Base-by-base conservation (phyloP, 2,797 vertebrate species). In the Erpetoichthys calabaricus region DNA sequence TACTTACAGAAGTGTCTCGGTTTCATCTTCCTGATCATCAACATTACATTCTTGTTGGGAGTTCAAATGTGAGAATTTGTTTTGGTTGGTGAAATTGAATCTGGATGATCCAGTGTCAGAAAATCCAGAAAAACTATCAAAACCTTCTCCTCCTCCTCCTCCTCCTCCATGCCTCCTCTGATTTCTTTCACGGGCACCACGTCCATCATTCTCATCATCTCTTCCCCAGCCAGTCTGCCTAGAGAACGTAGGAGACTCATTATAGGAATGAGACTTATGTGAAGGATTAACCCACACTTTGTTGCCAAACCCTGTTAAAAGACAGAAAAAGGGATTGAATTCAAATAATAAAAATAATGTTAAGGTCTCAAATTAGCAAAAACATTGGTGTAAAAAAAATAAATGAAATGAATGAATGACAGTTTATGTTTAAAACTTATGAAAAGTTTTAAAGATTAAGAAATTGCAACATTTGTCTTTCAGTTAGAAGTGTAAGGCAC, bases 1-100 rank as follows among this genome's bases (percentile, higher is more conserved):
- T 0, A 85, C 91, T 88, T 69, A 94, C 92, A 94, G 62, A 62
- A 89, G 74, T 56, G 85, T 88, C 44, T 82, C 79, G 45, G 86
- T 86, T 44, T 93, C 87, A 49, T 89, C 86, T 45, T 75, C 81
- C 6, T 68, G 73, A 57, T 63, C 74, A 50, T 76, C 75, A 42
- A 55, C 68, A 44, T 64, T 61, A 49, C 75, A 78, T 43, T 58
- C 66, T 3, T 64, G 78, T 9, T 65, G 63, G 51, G 53, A 63
- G 9, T 8, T 61, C 53, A 88, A 70, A 0, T 64, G 53, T 41
- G 84, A 75, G 75, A 87, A 97, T 54, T 83, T 75, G 72, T 91
- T 95, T 62, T 87, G 84, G 1, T 3, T 2, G 2, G 83, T 76
- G 7, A 86, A 85, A 63, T 64, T 74, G 54, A 80, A 84, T 1